Evolutionary conservation across 2,113 vertebrate species (phyloP).

Genomic region (Pterocles gutturalis): DNA sequence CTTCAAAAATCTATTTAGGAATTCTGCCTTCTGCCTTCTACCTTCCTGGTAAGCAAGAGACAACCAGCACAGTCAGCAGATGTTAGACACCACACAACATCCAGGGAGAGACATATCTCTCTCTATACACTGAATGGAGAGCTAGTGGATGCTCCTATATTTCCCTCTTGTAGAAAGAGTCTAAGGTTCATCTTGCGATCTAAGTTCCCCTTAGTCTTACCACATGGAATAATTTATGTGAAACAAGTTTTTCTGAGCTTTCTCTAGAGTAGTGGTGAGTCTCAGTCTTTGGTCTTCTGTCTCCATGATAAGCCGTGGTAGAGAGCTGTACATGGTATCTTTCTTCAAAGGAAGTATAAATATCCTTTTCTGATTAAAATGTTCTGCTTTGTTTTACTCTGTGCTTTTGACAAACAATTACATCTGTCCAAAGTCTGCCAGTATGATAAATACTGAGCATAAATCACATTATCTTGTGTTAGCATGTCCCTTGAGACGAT

Average conservation of each 20-base stretch:
- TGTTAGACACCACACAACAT: not conserved
- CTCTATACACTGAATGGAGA: not conserved
- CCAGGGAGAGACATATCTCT: fast-evolving
- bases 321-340: not conserved
- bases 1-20: not conserved
- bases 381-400: slow-evolving; percentile 47
- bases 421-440: slow-evolving; percentile 50
- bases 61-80: not conserved
- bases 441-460: slow-evolving; percentile 44
- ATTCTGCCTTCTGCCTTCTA: not conserved
- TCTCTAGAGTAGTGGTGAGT: not conserved
- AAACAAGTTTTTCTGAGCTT: not conserved
- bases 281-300: not conserved
- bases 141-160: not conserved
- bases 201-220: not conserved
- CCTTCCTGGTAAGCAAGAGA: not conserved
- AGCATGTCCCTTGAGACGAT: slow-evolving; percentile 30
- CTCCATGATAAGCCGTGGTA: not conserved
- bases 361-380: not conserved
- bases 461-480: slow-evolving; percentile 69
- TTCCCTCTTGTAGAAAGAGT: not conserved
- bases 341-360: not conserved
- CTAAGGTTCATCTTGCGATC: not conserved
- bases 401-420: slow-evolving; percentile 46
- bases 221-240: not conserved